Percentiles rank a stretch among this genome's conserved stretches.
These are phyloP conservation scores for Atractosteus spatula DNA, from an alignment of 2,113 vertebrate species.

Conservation along the genomic window DNA sequence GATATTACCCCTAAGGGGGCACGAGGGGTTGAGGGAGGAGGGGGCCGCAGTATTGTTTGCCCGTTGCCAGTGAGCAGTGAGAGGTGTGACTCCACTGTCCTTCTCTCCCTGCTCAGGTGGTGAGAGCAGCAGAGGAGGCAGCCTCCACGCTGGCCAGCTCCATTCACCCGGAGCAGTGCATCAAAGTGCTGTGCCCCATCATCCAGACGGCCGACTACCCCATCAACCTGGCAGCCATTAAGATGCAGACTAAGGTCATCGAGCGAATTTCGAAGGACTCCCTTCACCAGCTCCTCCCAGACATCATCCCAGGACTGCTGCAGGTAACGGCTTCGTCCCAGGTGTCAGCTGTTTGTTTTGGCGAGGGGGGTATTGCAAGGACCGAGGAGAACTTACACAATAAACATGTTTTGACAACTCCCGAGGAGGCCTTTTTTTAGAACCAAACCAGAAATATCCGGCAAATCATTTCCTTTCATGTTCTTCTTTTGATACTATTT, in stretches of 20 bases:
- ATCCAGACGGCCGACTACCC: constrained; percentile 98
- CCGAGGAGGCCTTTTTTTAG: background rate
- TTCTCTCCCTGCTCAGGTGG: constrained; percentile 70
- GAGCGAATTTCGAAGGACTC: constrained; percentile 92
- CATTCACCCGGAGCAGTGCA: constrained; percentile 95
- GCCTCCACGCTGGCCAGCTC: constrained; percentile 89
- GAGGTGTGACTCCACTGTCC: background rate
- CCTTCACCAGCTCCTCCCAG: constrained; percentile 81
- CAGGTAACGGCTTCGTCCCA: constrained; percentile 67
- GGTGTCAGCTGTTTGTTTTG: background rate
- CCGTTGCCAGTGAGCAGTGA: background rate
- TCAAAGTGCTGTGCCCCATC: constrained; percentile 97
- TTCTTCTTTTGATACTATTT: too few species aligned
- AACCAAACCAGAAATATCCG: background rate
- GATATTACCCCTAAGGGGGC: too few species aligned
- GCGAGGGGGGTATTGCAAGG: background rate
- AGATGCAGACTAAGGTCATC: constrained; percentile 97
- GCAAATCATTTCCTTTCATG: too few species aligned
- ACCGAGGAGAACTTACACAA: constrained; percentile 1
- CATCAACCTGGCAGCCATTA: constrained; percentile 97
- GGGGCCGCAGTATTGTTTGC: too few species aligned
- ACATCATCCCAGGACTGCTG: constrained; percentile 93
- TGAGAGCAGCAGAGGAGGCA: constrained; percentile 93
- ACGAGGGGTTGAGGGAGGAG: too few species aligned
- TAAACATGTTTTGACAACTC: constrained; percentile 10